phyloP scores from a whole-genome alignment of 2,797 vertebrate species.

The Morelia viridis region DNA sequence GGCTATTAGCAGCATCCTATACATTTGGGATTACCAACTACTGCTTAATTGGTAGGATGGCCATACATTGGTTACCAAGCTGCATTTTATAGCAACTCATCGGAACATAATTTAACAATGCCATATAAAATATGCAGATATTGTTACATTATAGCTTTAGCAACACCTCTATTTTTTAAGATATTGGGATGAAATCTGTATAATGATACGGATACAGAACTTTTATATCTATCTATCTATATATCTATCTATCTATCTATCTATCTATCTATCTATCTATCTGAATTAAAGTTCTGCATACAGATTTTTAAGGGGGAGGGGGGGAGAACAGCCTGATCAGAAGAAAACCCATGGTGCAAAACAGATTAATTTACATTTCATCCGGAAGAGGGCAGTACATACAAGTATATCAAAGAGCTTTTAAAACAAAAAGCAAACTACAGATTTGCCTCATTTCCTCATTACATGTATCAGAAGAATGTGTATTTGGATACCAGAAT shows the following conservation, averaged over 20 bases:
- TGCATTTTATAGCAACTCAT: not conserved
- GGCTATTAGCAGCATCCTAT: not conserved
- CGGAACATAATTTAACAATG: not conserved
- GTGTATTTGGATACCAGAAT: not conserved
- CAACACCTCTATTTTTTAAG: not conserved
- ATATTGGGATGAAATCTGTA: not conserved
- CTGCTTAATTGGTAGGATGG: not conserved
- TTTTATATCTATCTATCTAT: not conserved
- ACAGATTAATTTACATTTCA: constrained; percentile 52
- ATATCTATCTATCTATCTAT: too few relatives aligned
- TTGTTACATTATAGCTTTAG: not conserved
- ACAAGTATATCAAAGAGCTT: constrained; percentile 51
- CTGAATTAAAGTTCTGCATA: not conserved
- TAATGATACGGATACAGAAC: not conserved
- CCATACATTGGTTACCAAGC: too few relatives aligned
- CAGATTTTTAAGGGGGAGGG: not conserved
- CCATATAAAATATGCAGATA: too few relatives aligned
- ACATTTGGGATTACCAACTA: not conserved
- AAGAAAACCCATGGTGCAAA: constrained; percentile 8
- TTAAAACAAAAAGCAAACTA: constrained; percentile 36
- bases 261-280: too few relatives aligned
- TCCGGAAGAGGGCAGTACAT: constrained; percentile 66
- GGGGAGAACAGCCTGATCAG: not conserved
- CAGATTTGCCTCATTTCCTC: not conserved
- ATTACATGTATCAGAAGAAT: not conserved